Evolutionary conservation across 2,888 invertebrate species (phyloP).

Genomic region (Sphaerophoria rueppellii): DNA sequence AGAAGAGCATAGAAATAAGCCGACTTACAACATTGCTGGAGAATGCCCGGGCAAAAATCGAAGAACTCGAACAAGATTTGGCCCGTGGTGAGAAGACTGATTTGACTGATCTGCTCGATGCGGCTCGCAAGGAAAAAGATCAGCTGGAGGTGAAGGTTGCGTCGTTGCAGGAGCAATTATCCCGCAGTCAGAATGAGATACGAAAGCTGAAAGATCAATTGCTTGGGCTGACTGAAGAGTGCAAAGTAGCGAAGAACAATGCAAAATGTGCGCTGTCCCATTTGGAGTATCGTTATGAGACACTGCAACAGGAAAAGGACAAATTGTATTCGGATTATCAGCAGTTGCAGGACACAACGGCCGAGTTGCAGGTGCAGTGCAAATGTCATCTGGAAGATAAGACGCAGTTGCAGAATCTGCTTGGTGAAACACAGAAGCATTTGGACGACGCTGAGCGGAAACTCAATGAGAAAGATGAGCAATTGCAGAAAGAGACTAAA

Average conservation of each 20-base stretch:
- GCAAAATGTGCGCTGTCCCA: slow-evolving; percentile 93
- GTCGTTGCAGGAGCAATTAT: slow-evolving; percentile 87
- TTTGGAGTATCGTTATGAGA: slow-evolving; percentile 90
- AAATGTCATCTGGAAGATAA: slow-evolving; percentile 82
- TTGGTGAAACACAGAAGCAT: slow-evolving; percentile 91
- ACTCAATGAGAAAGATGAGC: slow-evolving; percentile 86
- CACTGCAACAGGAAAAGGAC: slow-evolving; percentile 88
- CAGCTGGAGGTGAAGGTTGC: slow-evolving; percentile 87
- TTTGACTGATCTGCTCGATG: slow-evolving; percentile 87
- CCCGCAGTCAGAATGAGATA: slow-evolving; percentile 87
- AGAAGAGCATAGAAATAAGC: slow-evolving; percentile 90
- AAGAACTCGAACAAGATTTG: slow-evolving; percentile 87
- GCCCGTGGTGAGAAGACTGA: slow-evolving; percentile 88
- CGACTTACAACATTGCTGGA: slow-evolving; percentile 90
- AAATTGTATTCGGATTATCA: slow-evolving; percentile 88
- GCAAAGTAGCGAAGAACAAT: slow-evolving; percentile 91
- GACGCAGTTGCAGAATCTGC: slow-evolving; percentile 79
- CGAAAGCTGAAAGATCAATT: slow-evolving; percentile 87
- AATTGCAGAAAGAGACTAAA: slow-evolving; percentile 86
- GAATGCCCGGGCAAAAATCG: slow-evolving; percentile 92
- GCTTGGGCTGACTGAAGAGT: slow-evolving; percentile 87
- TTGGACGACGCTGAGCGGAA: slow-evolving; percentile 87
- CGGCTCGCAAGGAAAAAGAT: slow-evolving; percentile 88
- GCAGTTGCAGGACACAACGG: slow-evolving; percentile 88
- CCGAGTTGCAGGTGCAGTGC: slow-evolving; percentile 85